phyloP scores from a whole-genome alignment of 1,140 invertebrate species.

The Dreissena polymorpha region DNA sequence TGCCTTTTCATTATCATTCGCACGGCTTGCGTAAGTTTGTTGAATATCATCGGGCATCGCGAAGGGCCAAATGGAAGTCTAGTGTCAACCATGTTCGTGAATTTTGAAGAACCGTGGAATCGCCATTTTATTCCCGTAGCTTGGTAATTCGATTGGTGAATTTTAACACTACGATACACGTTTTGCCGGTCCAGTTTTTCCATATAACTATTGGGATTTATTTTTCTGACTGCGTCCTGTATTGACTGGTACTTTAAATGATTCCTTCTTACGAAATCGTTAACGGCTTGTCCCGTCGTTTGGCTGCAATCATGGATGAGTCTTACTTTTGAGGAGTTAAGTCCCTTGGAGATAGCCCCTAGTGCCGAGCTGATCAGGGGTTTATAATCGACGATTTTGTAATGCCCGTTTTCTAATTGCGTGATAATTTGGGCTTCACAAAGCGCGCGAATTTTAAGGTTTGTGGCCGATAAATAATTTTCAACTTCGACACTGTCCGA shows the following conservation, averaged over 20 bases:
- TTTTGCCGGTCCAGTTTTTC: conserved; percentile 16
- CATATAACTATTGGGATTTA: conserved; percentile 13
- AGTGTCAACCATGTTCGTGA: conserved; percentile 9
- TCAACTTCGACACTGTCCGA: background rate
- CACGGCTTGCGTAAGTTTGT: conserved; percentile 7
- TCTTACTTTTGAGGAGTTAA: background rate
- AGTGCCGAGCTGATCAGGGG: conserved; percentile 7
- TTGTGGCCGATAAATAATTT: conserved; percentile 3
- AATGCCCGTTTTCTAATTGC: conserved; percentile 17
- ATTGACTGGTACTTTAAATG: conserved; percentile 13
- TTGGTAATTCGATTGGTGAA: conserved; percentile 16
- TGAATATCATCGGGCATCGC: conserved; percentile 1
- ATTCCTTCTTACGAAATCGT: conserved; percentile 1
- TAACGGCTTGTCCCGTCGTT: background rate
- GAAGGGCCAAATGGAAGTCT: conserved; percentile 5
- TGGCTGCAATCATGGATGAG: conserved; percentile 18
- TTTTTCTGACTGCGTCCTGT: conserved; percentile 1
- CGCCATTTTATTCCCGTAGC: conserved; percentile 38
- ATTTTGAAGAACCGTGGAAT: conserved; percentile 12
- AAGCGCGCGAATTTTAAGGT: conserved; percentile 12
- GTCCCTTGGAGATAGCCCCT: conserved; percentile 14
- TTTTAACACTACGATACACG: conserved; percentile 17
- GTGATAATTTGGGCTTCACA: background rate
- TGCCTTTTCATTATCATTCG: background rate
- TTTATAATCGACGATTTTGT: conserved; percentile 19